phyloP scores from a whole-genome alignment of 2,888 invertebrate genomes.

The Agapetus fuscipes region DNA sequence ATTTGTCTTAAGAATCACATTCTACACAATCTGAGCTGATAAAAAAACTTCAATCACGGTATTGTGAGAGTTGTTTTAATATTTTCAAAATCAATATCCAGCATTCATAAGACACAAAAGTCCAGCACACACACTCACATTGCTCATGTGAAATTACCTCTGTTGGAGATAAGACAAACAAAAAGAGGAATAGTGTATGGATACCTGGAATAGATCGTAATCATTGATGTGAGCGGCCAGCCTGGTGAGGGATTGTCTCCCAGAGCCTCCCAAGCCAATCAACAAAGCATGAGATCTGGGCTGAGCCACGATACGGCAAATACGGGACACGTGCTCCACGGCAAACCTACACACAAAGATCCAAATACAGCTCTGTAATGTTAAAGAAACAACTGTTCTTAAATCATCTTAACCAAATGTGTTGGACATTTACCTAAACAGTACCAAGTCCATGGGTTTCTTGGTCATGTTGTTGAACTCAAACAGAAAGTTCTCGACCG shows the following conservation, averaged over 20 bases:
- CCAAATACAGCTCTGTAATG: constrained; percentile 16
- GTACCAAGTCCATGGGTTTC: constrained; percentile 91
- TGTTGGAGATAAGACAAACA: no score
- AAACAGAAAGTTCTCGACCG: constrained; percentile 79
- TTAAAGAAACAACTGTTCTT: constrained; percentile 11
- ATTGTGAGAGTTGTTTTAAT: no score
- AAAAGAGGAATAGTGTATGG: not conserved
- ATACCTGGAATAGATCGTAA: constrained; percentile 71
- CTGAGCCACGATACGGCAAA: constrained; percentile 84
- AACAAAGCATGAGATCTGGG: constrained; percentile 84
- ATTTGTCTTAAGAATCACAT: no score
- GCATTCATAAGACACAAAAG: no score
- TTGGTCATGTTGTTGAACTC: constrained; percentile 94
- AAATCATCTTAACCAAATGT: not conserved
- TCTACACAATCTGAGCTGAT: no score
- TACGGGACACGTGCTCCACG: constrained; percentile 85
- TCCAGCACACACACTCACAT: not conserved
- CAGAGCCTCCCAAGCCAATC: constrained; percentile 90
- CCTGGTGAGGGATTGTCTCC: constrained; percentile 82
- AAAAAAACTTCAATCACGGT: no score
- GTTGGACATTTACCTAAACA: constrained; percentile 55
- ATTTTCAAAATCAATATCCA: no score
- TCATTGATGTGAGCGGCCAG: constrained; percentile 90
- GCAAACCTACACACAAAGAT: constrained; percentile 59
- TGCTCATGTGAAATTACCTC: no score